phyloP scores from a whole-genome alignment of 2,113 vertebrate species.

The Menidia beryllina region DNA sequence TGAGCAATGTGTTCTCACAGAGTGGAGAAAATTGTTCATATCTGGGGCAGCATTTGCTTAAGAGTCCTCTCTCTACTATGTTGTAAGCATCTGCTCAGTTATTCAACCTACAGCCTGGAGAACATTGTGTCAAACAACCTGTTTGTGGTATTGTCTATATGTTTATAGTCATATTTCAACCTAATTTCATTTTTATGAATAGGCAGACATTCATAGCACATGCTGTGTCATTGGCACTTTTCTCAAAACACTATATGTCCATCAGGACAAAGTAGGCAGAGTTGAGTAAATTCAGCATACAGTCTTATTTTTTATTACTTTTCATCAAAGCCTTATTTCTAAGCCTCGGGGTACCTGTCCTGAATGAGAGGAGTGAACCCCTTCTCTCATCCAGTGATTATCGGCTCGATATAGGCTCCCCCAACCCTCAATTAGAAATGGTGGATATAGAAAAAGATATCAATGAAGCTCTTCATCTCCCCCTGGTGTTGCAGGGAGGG shows the following conservation, averaged over 20 bases:
- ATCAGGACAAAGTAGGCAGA: slow-evolving; percentile 12
- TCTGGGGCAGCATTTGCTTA: slow-evolving; percentile 25
- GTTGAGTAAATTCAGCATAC: slow-evolving; percentile 19
- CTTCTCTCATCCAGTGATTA: not conserved
- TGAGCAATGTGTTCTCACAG: not conserved
- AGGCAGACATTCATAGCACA: slow-evolving; percentile 8
- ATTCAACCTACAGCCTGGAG: slow-evolving; percentile 41
- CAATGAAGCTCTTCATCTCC: slow-evolving; percentile 54
- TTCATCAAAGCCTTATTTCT: slow-evolving; percentile 8
- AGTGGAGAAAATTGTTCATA: slow-evolving; percentile 18
- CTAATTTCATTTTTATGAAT: slow-evolving; percentile 36
- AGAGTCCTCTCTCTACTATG: slow-evolving; percentile 1
- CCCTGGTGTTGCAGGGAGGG: slow-evolving; percentile 57
- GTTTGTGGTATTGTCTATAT: slow-evolving; percentile 17
- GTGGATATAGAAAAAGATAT: not conserved
- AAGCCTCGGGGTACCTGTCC: not conserved
- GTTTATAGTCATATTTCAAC: not conserved
- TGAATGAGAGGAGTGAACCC: not conserved
- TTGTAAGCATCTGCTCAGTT: slow-evolving; percentile 33
- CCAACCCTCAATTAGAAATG: not conserved
- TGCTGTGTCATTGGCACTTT: not conserved
- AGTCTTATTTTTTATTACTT: slow-evolving; percentile 6
- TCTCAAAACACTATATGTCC: slow-evolving; percentile 6
- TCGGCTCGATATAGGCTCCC: not conserved
- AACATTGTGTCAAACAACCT: slow-evolving; percentile 23